A percentile compares a stretch with the other conserved stretches of the same genome.
phyloP scores from a whole-genome alignment of 2,113 vertebrate species.

The Probosciger aterrimus region DNA sequence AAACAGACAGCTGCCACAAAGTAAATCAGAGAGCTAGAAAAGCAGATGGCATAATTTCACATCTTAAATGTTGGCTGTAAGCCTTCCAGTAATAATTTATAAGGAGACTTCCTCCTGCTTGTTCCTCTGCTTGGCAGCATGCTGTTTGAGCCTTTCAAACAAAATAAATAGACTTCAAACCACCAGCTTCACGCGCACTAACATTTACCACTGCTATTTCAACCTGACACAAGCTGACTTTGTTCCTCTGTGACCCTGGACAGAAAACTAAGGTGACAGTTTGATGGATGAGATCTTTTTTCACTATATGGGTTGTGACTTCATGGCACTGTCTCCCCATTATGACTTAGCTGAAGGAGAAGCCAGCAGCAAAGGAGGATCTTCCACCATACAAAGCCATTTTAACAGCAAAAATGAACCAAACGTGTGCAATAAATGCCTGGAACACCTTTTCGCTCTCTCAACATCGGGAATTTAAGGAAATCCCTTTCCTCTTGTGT shows the following conservation, averaged over 20 bases:
- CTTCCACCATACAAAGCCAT: neutral
- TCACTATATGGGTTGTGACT: constrained; percentile 74
- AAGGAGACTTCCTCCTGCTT: constrained; percentile 55
- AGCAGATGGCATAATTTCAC: constrained; percentile 69
- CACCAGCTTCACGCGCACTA: constrained; percentile 68
- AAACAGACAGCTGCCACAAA: constrained; percentile 23
- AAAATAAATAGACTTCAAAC: constrained; percentile 73
- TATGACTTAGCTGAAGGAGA: constrained; percentile 37
- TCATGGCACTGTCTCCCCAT: constrained; percentile 52
- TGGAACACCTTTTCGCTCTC: neutral
- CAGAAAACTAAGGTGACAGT: constrained; percentile 70
- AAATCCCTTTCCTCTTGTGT: neutral
- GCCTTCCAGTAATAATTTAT: constrained; percentile 68
- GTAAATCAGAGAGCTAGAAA: constrained; percentile 51
- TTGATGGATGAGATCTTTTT: constrained; percentile 77
- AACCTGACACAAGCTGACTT: constrained; percentile 68
- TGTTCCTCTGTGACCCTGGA: constrained; percentile 70
- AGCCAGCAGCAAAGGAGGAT: constrained; percentile 19
- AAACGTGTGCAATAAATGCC: neutral
- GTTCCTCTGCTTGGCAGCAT: constrained; percentile 59
- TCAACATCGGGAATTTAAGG: neutral
- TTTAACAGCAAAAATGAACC: constrained; percentile 28
- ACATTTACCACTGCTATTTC: constrained; percentile 70
- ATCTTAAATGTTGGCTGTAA: constrained; percentile 46
- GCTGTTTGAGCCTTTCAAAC: constrained; percentile 74